phyloP scores from a whole-genome alignment of 2,113 vertebrate species.

The Pseudonaja textilis region DNA sequence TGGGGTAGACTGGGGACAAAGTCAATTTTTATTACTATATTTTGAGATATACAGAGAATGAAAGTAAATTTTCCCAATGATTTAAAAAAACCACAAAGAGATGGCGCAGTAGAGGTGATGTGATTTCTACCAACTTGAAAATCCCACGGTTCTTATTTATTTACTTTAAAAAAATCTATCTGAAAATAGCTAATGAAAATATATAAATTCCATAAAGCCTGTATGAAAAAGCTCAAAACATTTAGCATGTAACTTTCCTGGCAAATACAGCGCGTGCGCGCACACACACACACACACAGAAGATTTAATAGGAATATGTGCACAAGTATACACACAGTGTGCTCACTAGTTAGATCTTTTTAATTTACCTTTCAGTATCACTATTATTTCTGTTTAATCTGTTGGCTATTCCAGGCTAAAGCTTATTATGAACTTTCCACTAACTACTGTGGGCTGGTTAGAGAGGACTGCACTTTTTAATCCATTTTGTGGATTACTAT shows the following conservation, averaged over 20 bases:
- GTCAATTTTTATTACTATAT: constrained; percentile 26
- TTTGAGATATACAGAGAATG: constrained; percentile 28
- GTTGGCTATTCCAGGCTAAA: constrained; percentile 5
- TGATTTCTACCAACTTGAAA: constrained; percentile 30
- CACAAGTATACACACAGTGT: background rate
- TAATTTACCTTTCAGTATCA: constrained; percentile 10
- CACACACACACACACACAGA: constrained; percentile 19
- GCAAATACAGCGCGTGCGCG: background rate
- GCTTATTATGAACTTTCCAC: constrained; percentile 9
- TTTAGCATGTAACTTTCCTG: constrained; percentile 8
- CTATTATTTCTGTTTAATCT: constrained; percentile 23
- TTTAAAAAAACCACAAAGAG: background rate
- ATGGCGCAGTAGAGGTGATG: constrained; percentile 10
- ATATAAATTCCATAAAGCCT: constrained; percentile 30
- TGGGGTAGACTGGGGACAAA: background rate
- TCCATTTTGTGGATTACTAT: constrained; percentile 9
- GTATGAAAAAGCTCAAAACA: constrained; percentile 25
- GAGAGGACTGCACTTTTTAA: constrained; percentile 23
- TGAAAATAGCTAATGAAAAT: constrained; percentile 35
- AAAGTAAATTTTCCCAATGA: constrained; percentile 27
- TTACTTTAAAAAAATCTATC: constrained; percentile 18
- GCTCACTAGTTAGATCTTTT: background rate
- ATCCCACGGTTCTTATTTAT: constrained; percentile 26
- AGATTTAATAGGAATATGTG: background rate
- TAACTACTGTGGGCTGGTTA: constrained; percentile 7